These are phyloP conservation scores for Sebastes diploproa DNA, from an alignment of 2,797 vertebrate genomes.

Conservation along the genomic window DNA sequence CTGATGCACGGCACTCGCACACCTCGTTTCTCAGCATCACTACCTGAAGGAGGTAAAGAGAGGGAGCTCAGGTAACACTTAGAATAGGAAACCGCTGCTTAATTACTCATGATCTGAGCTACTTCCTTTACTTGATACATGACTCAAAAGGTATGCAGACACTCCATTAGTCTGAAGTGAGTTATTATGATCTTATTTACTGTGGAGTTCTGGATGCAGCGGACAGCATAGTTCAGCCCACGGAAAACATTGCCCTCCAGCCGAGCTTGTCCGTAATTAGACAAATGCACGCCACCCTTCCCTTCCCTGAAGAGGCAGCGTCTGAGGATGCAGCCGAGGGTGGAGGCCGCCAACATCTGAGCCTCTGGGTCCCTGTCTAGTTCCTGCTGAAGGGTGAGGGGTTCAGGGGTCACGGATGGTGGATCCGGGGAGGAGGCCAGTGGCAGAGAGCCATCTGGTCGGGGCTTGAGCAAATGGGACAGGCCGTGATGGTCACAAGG, in stretches of 20 bases:
- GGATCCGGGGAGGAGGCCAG: constrained; percentile 76
- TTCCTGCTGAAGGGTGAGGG: constrained; percentile 86
- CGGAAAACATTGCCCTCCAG: constrained; percentile 89
- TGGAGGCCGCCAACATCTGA: constrained; percentile 79
- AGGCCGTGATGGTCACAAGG: constrained; percentile 84
- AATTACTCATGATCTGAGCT: constrained; percentile 48
- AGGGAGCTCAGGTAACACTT: constrained; percentile 26
- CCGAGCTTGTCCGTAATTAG: constrained; percentile 86
- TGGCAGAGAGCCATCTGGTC: constrained; percentile 77
- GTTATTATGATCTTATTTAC: constrained; percentile 64
- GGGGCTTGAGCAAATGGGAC: constrained; percentile 80
- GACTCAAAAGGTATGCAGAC: not conserved
- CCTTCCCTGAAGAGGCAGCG: constrained; percentile 90
- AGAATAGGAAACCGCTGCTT: constrained; percentile 22
- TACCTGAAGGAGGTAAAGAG: constrained; percentile 75
- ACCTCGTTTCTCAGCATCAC: constrained; percentile 90
- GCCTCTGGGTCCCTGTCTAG: constrained; percentile 88
- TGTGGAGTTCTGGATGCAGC: constrained; percentile 90
- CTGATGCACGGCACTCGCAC: constrained; percentile 87
- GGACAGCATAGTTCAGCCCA: constrained; percentile 86
- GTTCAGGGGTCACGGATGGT: constrained; percentile 70
- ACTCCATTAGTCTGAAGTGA: not conserved
- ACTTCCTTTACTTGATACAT: constrained; percentile 15
- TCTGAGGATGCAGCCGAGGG: constrained; percentile 86
- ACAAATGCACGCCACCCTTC: constrained; percentile 89